Percentiles rank a stretch among this genome's conserved stretches.
Conservation (phyloP, 2,797 vertebrate genomes). For the Sarcophilus harrisii region DNA sequence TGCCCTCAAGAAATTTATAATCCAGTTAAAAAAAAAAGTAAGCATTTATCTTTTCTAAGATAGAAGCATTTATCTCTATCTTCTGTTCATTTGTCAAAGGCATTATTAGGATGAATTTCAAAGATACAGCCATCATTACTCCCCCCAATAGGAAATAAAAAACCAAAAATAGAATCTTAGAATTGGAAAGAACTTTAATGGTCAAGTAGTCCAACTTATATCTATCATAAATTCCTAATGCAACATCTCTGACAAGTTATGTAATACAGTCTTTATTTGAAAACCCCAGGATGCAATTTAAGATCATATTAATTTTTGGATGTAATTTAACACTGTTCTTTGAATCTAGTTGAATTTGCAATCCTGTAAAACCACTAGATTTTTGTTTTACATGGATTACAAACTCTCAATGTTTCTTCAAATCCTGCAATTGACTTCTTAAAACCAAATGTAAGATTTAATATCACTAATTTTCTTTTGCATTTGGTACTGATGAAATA, state of each 20-base stretch:
- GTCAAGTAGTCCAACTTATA: background rate
- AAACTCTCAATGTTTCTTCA: background rate
- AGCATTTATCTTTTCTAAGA: background rate
- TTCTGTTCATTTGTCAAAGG: background rate
- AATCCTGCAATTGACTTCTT: background rate
- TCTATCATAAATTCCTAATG: background rate
- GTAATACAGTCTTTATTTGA: background rate
- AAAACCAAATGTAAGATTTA: background rate
- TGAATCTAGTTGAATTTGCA: background rate
- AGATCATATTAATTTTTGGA: background rate
- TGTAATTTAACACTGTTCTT: background rate
- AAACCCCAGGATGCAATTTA: background rate
- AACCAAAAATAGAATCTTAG: background rate
- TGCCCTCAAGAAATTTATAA: background rate
- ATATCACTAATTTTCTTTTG: background rate
- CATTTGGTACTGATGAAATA: background rate
- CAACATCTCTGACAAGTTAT: background rate
- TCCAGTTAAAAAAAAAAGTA: background rate
- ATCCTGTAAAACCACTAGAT: background rate
- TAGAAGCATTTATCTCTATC: background rate
- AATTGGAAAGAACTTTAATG: background rate
- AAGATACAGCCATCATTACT: background rate
- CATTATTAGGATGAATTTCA: background rate
- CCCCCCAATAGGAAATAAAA: background rate
- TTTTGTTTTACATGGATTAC: background rate